Evolutionary conservation across 1,140 invertebrate genomes (phyloP), one percentile per base, ranked within the genome.

Genomic region (Caenorhabditis brenneri): DNA sequence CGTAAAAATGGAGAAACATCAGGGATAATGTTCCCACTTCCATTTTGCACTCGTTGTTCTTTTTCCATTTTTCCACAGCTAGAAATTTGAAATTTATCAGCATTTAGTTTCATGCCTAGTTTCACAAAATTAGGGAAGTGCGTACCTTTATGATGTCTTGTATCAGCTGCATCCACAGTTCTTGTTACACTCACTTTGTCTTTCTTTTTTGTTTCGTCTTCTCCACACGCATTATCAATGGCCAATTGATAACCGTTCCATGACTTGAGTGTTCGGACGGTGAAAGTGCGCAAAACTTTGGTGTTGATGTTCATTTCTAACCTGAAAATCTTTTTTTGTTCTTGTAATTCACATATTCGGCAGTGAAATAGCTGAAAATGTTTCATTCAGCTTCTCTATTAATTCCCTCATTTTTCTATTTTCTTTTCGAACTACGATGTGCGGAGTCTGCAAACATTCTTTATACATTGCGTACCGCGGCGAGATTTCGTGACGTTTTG

Each of bases 241-340:
- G 33, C 58, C 16, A 85, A 27, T 39, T 84, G 83, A 69, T 83
- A 83, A 0, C 69, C 82, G 29, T 39, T 79, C 82, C 82, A 83
- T 5, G 33, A 74, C 27, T 42, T 42, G 65, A 74, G 33, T 1
- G 36, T 42, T 74, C n/a, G 42, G 7, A 9, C 65, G 36, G 65
- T 74, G 65, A 74, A 74, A 24, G 42, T 39, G n/a, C 33, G 65
- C 3, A 74, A 36, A 9, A 42, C 22, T 12, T 74, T 36, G 10
- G 36, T 12, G 36, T 42, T 74, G 16, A 42, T 74, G 24, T n/a
- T 74, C 65, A 74, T 74, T 24, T 74, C 46, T 74, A 2, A 4
- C 22, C 65, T 74, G 36, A 42, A 42, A 74, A 27, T n/a, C n/a
- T n/a, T 6, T 42, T 42, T 6, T 16, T 51, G 4, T 51, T 51